Conservation (phyloP, 2,888 invertebrate genomes). For the Coremacera marginata region DNA sequence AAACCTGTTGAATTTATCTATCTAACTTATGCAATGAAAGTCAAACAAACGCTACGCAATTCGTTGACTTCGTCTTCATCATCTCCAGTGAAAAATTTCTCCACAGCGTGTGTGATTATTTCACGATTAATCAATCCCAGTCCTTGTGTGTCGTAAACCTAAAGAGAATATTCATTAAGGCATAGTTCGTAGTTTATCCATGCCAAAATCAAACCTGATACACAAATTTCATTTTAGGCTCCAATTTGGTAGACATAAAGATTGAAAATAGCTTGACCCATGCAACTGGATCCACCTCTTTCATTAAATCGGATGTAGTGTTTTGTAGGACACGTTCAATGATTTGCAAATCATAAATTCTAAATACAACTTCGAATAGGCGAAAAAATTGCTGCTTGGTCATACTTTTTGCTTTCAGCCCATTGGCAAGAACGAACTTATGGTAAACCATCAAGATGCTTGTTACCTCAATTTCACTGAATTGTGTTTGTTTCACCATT, state of each 20-base stretch:
- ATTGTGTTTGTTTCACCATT: constrained; percentile 73
- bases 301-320: constrained; percentile 72
- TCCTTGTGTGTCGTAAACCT: constrained; percentile 76
- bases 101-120: constrained; percentile 73
- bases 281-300: constrained; percentile 70
- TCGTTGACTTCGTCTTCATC: constrained; percentile 83
- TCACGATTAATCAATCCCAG: constrained; percentile 78
- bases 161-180: background rate
- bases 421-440: constrained; percentile 70
- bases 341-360: constrained; percentile 79
- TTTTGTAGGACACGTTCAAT: constrained; percentile 76
- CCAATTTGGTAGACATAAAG: constrained; percentile 76
- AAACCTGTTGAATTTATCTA: background rate
- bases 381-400: constrained; percentile 74
- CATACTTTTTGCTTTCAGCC: constrained; percentile 65
- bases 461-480: constrained; percentile 74
- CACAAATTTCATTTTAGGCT: constrained; percentile 78
- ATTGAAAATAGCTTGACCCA: constrained; percentile 79
- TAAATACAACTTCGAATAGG: constrained; percentile 75
- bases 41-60: constrained; percentile 54
- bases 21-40: background rate
- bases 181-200: background rate
- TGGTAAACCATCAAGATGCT: constrained; percentile 71
- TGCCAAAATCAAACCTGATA: constrained; percentile 70
- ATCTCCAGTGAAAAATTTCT: constrained; percentile 70